Percentiles rank a stretch among this genome's conserved stretches.
These are phyloP conservation scores for Galerucella pusilla DNA, from an alignment of 2,888 invertebrate genomes.

Conservation along the genomic window DNA sequence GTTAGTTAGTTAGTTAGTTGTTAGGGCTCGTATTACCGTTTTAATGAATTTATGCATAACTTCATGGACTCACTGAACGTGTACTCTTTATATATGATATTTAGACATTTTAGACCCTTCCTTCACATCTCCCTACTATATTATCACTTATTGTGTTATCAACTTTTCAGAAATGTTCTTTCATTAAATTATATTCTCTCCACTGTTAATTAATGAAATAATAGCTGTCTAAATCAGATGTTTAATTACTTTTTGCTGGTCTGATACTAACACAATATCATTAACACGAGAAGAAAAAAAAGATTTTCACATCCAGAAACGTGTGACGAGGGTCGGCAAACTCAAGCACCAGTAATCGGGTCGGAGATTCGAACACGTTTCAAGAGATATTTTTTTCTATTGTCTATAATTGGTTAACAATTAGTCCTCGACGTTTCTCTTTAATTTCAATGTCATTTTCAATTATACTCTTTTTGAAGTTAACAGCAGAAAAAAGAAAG, in stretches of 20 bases:
- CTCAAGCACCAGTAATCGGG: neutral
- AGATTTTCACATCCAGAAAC: neutral
- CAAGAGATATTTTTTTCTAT: neutral
- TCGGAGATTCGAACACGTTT: neutral
- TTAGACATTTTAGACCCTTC: no score
- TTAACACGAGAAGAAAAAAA: neutral
- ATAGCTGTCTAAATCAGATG: neutral
- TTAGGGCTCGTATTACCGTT: no score
- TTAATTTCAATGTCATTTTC: no score
- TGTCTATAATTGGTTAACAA: neutral
- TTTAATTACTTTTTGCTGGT: neutral
- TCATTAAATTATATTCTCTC: neutral
- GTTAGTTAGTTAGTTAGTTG: no score
- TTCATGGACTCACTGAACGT: no score
- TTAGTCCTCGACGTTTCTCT: no score
- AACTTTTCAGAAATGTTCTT: neutral
- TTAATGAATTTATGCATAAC: no score
- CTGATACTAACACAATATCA: neutral
- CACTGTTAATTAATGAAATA: neutral
- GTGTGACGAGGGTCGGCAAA: constrained; percentile 4
- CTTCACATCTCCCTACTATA: no score
- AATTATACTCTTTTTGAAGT: no score
- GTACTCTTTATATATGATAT: no score
- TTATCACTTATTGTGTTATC: no score
- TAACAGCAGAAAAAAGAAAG: no score